Conservation (phyloP, 2,113 vertebrate genomes). For the Hippocampus zosterae region DNA sequence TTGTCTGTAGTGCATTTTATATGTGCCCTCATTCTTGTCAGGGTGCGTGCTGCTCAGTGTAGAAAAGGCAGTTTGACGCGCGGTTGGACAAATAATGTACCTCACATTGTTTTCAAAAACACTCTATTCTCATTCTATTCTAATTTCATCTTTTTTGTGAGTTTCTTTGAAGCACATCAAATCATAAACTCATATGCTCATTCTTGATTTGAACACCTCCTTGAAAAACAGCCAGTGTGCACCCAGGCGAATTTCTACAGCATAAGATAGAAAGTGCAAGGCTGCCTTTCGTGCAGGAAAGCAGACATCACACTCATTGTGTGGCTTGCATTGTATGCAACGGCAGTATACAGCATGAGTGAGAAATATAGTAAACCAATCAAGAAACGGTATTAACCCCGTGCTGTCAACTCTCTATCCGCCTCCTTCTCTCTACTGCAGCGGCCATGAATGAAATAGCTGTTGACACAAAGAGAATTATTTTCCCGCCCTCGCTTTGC, state of each 20-base stretch:
- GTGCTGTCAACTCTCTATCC: conserved; percentile 1
- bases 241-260: neutral
- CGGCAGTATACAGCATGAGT: neutral
- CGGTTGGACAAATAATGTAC: neutral
- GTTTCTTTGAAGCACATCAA: neutral
- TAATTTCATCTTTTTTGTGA: neutral
- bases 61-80: neutral
- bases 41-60: neutral
- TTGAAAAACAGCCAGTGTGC: neutral
- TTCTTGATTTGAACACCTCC: neutral
- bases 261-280: neutral
- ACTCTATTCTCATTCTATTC: neutral
- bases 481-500: conserved; percentile 55
- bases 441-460: conserved; percentile 65
- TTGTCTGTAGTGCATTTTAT: neutral
- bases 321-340: neutral
- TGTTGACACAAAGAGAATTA: conserved; percentile 71
- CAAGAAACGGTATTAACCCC: neutral
- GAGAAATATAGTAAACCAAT: neutral
- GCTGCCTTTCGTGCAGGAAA: neutral
- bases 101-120: neutral
- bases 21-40: neutral
- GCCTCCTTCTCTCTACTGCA: conserved; percentile 31
- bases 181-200: neutral
- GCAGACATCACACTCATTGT: neutral